These are phyloP conservation scores for Lates japonicus DNA, from an alignment of 2,797 vertebrate genomes.

Conservation along the genomic window DNA sequence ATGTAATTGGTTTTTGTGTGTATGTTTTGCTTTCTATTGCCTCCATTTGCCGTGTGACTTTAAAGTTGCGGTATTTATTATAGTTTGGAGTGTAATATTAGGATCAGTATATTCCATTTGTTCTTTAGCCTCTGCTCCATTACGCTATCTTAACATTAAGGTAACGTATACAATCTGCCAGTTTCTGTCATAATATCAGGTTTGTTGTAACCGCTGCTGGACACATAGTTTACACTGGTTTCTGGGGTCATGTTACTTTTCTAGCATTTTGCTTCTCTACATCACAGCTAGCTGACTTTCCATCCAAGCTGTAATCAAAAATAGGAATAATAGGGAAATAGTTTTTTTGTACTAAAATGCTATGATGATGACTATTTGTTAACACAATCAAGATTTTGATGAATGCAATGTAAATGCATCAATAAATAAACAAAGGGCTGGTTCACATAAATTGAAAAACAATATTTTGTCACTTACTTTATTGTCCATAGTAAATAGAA, in stretches of 20 bases:
- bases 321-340: no score
- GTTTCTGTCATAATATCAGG: slow-evolving; percentile 3
- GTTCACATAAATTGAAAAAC: not conserved
- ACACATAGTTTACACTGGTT: not conserved
- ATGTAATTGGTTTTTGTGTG: slow-evolving; percentile 2
- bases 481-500: not conserved
- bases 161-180: not conserved
- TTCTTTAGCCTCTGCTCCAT: not conserved
- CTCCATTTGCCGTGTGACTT: slow-evolving; percentile 1
- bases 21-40: slow-evolving; percentile 8
- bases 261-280: not conserved
- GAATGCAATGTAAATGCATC: not conserved
- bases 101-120: not conserved
- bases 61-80: slow-evolving; percentile 26
- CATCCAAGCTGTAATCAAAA: slow-evolving; percentile 1
- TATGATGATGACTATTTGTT: not conserved
- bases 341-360: not conserved
- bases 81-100: not conserved
- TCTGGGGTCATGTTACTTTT: not conserved
- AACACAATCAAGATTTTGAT: not conserved
- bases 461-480: no score
- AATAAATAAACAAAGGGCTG: not conserved
- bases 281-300: slow-evolving; percentile 14
- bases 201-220: slow-evolving; percentile 17
- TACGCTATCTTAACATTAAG: slow-evolving; percentile 7